Conservation (phyloP, 2,797 vertebrate genomes). For the Hippoglossus hippoglossus region DNA sequence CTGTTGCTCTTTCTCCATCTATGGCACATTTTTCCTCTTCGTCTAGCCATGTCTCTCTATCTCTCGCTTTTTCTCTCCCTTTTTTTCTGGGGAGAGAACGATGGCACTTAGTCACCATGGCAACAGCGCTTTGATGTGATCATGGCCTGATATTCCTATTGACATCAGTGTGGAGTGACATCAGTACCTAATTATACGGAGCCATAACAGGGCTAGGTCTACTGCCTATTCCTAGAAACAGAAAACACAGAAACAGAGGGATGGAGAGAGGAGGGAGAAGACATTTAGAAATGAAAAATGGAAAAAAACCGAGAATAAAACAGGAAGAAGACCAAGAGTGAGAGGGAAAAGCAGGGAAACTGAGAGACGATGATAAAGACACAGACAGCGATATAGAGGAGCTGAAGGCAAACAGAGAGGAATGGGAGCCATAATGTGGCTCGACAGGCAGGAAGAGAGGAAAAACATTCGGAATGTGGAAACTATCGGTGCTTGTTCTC, state of each 20-base stretch:
- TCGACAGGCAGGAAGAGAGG: slow-evolving; percentile 47
- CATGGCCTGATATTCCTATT: slow-evolving; percentile 80
- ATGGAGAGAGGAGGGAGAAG: neutral
- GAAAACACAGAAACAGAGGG: slow-evolving; percentile 28
- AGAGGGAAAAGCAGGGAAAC: slow-evolving; percentile 14
- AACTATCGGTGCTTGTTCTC: slow-evolving; percentile 53
- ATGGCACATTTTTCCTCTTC: slow-evolving; percentile 43
- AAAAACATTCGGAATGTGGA: slow-evolving; percentile 59
- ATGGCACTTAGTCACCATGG: slow-evolving; percentile 86
- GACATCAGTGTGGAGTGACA: slow-evolving; percentile 81
- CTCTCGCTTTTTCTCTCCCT: slow-evolving; percentile 32
- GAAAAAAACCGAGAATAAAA: slow-evolving; percentile 37
- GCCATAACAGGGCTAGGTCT: slow-evolving; percentile 60
- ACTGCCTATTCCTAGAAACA: slow-evolving; percentile 40
- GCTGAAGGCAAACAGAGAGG: slow-evolving; percentile 51
- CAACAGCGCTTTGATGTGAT: slow-evolving; percentile 84
- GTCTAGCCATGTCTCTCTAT: slow-evolving; percentile 30
- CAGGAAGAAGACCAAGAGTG: slow-evolving; percentile 11
- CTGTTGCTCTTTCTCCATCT: slow-evolving; percentile 41
- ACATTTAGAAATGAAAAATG: slow-evolving; percentile 3
- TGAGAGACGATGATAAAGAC: slow-evolving; percentile 33
- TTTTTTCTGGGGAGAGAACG: slow-evolving; percentile 77
- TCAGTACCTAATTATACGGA: slow-evolving; percentile 79
- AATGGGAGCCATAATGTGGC: slow-evolving; percentile 48
- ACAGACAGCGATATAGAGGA: slow-evolving; percentile 32